Evolutionary conservation across 2,113 vertebrate genomes (phyloP).

Genomic region (Mugil cephalus): DNA sequence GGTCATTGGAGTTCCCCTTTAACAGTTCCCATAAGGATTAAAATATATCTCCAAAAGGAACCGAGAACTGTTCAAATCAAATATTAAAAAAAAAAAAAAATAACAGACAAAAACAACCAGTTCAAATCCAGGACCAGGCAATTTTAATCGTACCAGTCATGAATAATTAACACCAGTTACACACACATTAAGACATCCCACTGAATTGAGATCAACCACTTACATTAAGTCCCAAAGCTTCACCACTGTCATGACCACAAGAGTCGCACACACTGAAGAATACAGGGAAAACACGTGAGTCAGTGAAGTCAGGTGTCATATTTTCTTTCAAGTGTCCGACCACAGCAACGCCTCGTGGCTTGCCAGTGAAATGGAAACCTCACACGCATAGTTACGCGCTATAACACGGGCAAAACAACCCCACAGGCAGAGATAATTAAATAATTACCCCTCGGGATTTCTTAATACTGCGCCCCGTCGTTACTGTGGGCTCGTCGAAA

Average conservation of each 20-base stretch:
- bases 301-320: neutral
- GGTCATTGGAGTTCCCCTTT: neutral
- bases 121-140: conserved; percentile 67
- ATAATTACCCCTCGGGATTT: conserved; percentile 13
- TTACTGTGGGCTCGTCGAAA: conserved; percentile 18
- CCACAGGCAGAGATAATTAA: conserved; percentile 14
- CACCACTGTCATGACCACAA: conserved; percentile 32
- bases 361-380: conserved; percentile 34
- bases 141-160: conserved; percentile 75
- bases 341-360: conserved; percentile 13
- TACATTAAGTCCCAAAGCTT: conserved; percentile 32
- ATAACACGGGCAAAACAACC: conserved; percentile 45
- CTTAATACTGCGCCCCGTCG: conserved; percentile 24
- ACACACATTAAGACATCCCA: conserved; percentile 70
- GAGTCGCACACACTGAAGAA: conserved; percentile 33
- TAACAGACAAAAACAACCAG: too few relatives aligned
- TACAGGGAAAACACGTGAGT: conserved; percentile 34
- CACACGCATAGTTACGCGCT: conserved; percentile 42
- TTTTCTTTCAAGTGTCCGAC: conserved; percentile 9
- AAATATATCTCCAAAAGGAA: too few relatives aligned
- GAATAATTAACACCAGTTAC: conserved; percentile 60
- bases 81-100: neutral
- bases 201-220: conserved; percentile 48
- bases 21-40: neutral
- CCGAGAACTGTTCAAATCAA: too few relatives aligned